phyloP scores from a whole-genome alignment of 2,113 vertebrate genomes.

The Ictalurus punctatus region DNA sequence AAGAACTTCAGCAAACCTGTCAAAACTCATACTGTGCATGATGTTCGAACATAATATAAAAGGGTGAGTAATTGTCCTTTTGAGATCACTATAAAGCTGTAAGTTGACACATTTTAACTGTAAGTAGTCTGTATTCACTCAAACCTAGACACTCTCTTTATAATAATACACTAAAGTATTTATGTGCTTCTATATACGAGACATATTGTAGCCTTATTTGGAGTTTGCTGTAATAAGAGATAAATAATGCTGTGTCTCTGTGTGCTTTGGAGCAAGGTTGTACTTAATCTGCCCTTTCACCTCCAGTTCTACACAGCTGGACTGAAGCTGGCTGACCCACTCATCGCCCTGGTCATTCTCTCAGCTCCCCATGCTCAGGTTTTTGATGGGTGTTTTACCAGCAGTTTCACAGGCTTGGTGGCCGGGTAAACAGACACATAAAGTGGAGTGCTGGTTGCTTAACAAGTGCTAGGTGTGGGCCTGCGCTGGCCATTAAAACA shows the following conservation, averaged over 20 bases:
- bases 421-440: slow-evolving; percentile 29
- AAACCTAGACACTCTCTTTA: slow-evolving; percentile 11
- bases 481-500: slow-evolving; percentile 21
- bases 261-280: neutral
- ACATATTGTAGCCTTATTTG: slow-evolving; percentile 16
- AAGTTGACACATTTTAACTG: slow-evolving; percentile 18
- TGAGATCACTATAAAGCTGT: slow-evolving; percentile 6
- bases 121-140: slow-evolving; percentile 7
- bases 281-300: neutral
- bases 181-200: slow-evolving; percentile 18
- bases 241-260: neutral
- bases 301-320: slow-evolving; percentile 42
- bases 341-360: slow-evolving; percentile 50
- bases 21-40: neutral
- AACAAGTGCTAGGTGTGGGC: slow-evolving; percentile 31
- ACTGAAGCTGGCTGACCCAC: slow-evolving; percentile 40
- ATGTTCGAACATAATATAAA: slow-evolving; percentile 12
- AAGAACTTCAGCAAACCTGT: slow-evolving; percentile 23
- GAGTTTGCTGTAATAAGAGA: neutral
- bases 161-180: slow-evolving; percentile 42
- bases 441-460: slow-evolving; percentile 36
- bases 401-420: slow-evolving; percentile 34
- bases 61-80: slow-evolving; percentile 28
- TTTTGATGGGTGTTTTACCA: slow-evolving; percentile 51
- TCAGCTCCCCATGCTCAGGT: slow-evolving; percentile 46